Conservation (phyloP, 2,113 vertebrate genomes). For the Mustela nigripes region DNA sequence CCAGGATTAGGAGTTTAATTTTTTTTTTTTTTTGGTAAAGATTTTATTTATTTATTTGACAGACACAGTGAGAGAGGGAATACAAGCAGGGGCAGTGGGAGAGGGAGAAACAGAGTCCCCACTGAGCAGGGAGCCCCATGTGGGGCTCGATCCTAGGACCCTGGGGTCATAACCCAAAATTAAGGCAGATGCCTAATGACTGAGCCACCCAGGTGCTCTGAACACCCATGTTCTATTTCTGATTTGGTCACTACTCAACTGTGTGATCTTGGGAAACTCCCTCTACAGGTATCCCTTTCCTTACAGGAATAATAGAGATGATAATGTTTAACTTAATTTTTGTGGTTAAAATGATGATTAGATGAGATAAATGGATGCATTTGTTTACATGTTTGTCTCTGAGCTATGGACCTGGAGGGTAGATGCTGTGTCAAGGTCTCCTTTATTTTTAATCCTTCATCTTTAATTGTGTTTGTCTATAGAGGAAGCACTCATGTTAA, state of each 20-base stretch:
- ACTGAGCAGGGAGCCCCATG: too few species aligned
- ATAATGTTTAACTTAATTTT: neutral
- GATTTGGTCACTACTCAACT: constrained; percentile 1
- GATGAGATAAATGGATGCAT: neutral
- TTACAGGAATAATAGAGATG: neutral
- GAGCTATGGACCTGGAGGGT: neutral
- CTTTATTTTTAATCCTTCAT: neutral
- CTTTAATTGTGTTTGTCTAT: constrained; percentile 25
- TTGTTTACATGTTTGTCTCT: neutral
- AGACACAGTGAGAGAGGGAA: too few species aligned
- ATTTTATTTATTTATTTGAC: too few species aligned
- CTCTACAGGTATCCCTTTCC: neutral
- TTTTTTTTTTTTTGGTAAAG: too few species aligned
- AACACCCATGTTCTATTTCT: neutral
- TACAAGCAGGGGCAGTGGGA: too few species aligned
- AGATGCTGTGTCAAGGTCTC: neutral
- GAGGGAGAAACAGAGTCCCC: too few species aligned
- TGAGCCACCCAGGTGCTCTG: too few species aligned
- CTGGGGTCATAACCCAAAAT: too few species aligned
- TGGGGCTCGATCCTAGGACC: too few species aligned
- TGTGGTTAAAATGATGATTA: neutral
- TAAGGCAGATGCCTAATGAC: too few species aligned
- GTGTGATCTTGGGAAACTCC: neutral
- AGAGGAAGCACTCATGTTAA: neutral
- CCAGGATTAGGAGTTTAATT: neutral